These are phyloP conservation scores for Ellobius talpinus DNA, from an alignment of 2,113 vertebrate species.

Conservation along the genomic window DNA sequence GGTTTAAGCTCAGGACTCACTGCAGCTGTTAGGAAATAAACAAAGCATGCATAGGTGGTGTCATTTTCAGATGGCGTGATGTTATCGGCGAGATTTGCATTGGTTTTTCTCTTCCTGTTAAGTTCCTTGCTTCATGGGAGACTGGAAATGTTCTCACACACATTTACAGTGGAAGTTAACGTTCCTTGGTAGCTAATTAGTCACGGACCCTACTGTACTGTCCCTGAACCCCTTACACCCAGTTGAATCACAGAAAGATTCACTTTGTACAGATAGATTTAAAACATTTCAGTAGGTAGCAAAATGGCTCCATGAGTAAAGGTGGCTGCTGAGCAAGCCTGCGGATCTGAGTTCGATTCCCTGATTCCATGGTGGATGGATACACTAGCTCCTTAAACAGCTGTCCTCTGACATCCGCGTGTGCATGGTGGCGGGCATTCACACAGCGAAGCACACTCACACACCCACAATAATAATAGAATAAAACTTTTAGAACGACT, in stretches of 20 bases:
- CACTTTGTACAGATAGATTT: not conserved
- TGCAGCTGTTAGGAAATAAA: conserved; percentile 65
- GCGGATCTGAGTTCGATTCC: not conserved
- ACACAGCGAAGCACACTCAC: not conserved
- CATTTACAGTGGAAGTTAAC: not conserved
- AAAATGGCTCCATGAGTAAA: not conserved
- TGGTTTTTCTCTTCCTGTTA: not conserved
- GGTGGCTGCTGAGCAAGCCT: not conserved
- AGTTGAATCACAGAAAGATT: not conserved
- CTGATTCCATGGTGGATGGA: not conserved
- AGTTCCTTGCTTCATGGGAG: not conserved
- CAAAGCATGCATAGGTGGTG: not conserved
- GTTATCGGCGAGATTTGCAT: conserved; percentile 17
- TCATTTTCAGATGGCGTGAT: conserved; percentile 58
- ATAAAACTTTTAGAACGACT: not conserved
- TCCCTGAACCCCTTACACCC: not conserved
- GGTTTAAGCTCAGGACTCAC: conserved; percentile 45
- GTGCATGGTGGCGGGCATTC: too few relatives aligned
- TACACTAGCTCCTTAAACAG: not conserved
- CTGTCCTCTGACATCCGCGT: too few relatives aligned
- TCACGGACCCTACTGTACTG: not conserved
- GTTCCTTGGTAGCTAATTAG: not conserved
- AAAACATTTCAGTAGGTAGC: not conserved
- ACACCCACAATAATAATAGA: too few relatives aligned
- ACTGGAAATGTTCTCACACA: not conserved